Conservation (phyloP, 2,113 vertebrate genomes). For the Phrynosoma platyrhinos region DNA sequence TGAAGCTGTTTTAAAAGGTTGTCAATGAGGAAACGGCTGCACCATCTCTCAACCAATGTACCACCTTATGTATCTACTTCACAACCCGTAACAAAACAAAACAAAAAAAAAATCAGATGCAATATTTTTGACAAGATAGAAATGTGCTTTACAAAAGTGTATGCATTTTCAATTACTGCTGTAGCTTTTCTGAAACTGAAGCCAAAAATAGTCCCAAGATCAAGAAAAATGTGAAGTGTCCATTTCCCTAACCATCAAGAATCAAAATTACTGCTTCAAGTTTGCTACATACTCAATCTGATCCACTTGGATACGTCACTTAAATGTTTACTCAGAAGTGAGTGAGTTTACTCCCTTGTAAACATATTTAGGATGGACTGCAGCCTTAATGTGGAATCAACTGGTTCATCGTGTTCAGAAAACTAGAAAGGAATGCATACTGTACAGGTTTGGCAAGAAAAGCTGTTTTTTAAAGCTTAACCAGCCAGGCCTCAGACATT, state of each 20-base stretch:
- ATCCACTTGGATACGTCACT: too few species aligned
- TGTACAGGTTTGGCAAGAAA: not conserved
- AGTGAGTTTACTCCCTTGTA: not conserved
- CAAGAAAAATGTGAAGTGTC: too few species aligned
- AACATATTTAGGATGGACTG: not conserved
- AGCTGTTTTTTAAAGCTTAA: not conserved
- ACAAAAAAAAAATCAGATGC: not conserved
- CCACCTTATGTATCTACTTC: not conserved
- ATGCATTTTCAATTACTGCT: not conserved
- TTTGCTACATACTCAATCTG: too few species aligned
- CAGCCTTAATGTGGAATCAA: not conserved
- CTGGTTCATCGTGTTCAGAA: not conserved
- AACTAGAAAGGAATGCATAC: not conserved
- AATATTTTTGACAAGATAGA: not conserved
- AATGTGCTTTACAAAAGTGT: not conserved
- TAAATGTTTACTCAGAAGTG: not conserved
- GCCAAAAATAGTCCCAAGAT: not conserved
- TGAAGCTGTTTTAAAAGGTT: not conserved
- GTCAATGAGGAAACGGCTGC: not conserved
- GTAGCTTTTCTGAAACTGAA: not conserved
- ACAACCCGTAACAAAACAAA: not conserved
- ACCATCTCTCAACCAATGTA: too few species aligned
- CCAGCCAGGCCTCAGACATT: too few species aligned
- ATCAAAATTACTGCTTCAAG: too few species aligned
- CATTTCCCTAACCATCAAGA: too few species aligned